Evolutionary conservation across 2,797 vertebrate genomes (phyloP).

Genomic region (Acestrorhynchus altus): DNA sequence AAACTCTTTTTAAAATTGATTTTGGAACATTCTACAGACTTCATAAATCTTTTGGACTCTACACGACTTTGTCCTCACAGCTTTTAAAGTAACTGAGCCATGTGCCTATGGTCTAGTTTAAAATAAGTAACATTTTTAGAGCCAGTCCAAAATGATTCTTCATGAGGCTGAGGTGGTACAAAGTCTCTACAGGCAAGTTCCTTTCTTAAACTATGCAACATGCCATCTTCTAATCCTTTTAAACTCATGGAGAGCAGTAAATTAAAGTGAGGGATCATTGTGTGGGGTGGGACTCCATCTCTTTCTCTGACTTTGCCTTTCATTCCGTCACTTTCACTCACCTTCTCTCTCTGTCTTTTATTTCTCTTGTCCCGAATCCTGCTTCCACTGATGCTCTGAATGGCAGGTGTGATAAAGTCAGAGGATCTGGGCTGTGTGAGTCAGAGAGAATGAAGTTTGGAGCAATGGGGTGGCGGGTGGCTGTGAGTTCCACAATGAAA

Average conservation of each 20-base stretch:
- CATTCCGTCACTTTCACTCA: constrained; percentile 42
- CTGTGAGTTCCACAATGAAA: constrained; percentile 70
- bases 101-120: no score
- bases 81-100: no score
- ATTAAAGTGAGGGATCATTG: constrained; percentile 60
- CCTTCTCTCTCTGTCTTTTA: constrained; percentile 44
- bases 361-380: constrained; percentile 53
- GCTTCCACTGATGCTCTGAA: constrained; percentile 36
- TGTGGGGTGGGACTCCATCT: constrained; percentile 41
- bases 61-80: no score
- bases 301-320: constrained; percentile 54
- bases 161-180: neutral
- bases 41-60: no score
- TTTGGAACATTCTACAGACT: no score
- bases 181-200: constrained; percentile 31
- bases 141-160: no score
- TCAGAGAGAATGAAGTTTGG: constrained; percentile 43
- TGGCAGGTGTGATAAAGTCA: constrained; percentile 70
- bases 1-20: no score
- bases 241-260: constrained; percentile 60
- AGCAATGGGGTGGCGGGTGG: constrained; percentile 54
- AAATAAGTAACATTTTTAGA: no score
- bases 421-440: constrained; percentile 59
- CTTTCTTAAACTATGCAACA: constrained; percentile 40
- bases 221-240: constrained; percentile 58